These are phyloP conservation scores for Carassius carassius DNA, from an alignment of 2,113 vertebrate genomes.

Conservation along the genomic window DNA sequence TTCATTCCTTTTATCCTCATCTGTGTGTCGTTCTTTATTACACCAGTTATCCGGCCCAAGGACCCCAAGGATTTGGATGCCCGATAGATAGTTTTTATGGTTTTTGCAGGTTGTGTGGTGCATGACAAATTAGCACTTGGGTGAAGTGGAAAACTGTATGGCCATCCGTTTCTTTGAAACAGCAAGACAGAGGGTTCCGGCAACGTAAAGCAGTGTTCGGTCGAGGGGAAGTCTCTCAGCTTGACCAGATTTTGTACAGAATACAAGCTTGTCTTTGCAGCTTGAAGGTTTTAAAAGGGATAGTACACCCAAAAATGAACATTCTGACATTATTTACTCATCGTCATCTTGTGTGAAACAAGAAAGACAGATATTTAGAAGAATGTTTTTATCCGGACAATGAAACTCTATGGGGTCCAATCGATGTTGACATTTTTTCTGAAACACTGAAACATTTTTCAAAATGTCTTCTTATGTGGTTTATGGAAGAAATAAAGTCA, in stretches of 20 bases:
- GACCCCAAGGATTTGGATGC: constrained; percentile 64
- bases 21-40: constrained; percentile 60
- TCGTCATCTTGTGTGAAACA: too few relatives aligned
- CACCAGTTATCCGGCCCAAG: constrained; percentile 63
- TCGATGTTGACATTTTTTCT: too few relatives aligned
- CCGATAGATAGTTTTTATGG: constrained; percentile 59
- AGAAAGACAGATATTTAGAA: too few relatives aligned
- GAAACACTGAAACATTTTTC: too few relatives aligned
- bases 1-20: constrained; percentile 67
- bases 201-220: constrained; percentile 58
- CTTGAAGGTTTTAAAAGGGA: background rate
- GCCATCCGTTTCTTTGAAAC: constrained; percentile 71
- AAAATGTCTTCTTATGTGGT: background rate
- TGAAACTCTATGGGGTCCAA: too few relatives aligned
- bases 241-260: constrained; percentile 17
- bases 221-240: constrained; percentile 58
- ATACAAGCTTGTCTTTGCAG: constrained; percentile 43
- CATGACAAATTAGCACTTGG: constrained; percentile 77
- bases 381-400: too few relatives aligned
- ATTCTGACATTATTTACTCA: too few relatives aligned
- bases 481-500: background rate
- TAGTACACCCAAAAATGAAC: too few relatives aligned
- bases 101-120: constrained; percentile 64
- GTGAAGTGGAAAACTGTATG: constrained; percentile 66
- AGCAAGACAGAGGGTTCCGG: constrained; percentile 60